Evolutionary conservation across 2,888 invertebrate genomes (phyloP).

Genomic region (Volucella zonaria): DNA sequence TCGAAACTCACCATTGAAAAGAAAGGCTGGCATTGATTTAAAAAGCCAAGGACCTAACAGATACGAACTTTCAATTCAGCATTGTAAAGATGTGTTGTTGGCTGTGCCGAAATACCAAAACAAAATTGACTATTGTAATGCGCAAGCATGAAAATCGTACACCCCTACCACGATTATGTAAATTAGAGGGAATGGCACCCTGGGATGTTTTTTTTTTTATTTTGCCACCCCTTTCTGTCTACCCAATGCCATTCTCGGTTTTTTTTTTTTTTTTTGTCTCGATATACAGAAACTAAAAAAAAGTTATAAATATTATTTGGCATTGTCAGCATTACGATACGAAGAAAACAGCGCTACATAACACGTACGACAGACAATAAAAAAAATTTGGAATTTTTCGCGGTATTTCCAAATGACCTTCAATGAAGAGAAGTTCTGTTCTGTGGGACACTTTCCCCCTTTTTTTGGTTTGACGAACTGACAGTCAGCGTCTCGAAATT

Average conservation of each 20-base stretch:
- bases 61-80: too few relatives aligned
- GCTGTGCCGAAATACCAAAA: too few relatives aligned
- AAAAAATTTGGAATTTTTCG: not conserved
- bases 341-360: constrained; percentile 2
- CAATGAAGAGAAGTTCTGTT: not conserved
- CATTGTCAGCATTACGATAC: constrained; percentile 21
- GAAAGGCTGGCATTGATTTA: constrained; percentile 40
- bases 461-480: not conserved
- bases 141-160: constrained; percentile 34
- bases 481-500: constrained; percentile 5
- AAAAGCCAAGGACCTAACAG: too few relatives aligned
- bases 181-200: constrained; percentile 27
- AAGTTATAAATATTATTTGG: not conserved
- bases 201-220: not conserved
- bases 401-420: constrained; percentile 24
- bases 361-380: constrained; percentile 11
- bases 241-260: not conserved
- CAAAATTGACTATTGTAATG: constrained; percentile 47
- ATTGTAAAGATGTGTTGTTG: too few relatives aligned
- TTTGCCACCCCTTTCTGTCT: not conserved
- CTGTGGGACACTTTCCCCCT: not conserved
- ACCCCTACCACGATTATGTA: constrained; percentile 31
- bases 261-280: not conserved
- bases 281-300: not conserved
- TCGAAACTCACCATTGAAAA: constrained; percentile 11